These are phyloP conservation scores for Lasioglossum zephyrum DNA, from an alignment of 2,888 invertebrate species.

Conservation along the genomic window DNA sequence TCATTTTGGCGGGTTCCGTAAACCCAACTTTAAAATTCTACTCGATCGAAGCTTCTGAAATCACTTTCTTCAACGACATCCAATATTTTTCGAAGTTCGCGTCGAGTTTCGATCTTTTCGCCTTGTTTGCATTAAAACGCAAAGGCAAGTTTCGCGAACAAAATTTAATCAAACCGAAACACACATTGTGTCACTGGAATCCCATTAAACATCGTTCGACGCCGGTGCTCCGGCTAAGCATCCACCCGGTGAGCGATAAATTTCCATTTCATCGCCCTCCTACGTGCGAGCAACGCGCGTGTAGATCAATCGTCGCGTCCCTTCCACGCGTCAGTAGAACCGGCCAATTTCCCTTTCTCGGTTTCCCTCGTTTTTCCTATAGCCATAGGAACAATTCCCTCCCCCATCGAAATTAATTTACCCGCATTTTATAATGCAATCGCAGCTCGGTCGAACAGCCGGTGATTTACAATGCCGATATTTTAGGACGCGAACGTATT, in stretches of 20 bases:
- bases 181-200: conserved; percentile 17
- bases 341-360: conserved; percentile 23
- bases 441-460: conserved; percentile 59
- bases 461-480: conserved; percentile 76
- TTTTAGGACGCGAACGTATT: conserved; percentile 57
- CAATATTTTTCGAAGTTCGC: background rate
- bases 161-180: conserved; percentile 46
- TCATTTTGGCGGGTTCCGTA: background rate
- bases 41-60: background rate
- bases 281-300: conserved; percentile 62
- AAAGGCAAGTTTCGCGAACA: background rate
- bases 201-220: conserved; percentile 54
- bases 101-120: background rate
- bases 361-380: conserved; percentile 21
- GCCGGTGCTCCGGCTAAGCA: conserved; percentile 35
- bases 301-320: conserved; percentile 54
- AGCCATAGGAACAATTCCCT: conserved; percentile 40
- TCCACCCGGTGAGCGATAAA: conserved; percentile 65
- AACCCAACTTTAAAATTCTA: background rate
- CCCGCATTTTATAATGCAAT: conserved; percentile 79
- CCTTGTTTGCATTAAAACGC: background rate
- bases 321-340: conserved; percentile 38
- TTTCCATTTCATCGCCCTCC: conserved; percentile 71
- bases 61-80: background rate
- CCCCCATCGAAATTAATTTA: conserved; percentile 77